A percentile compares a stretch with the other conserved stretches of the same genome.
These are phyloP conservation scores for Poeciliopsis occidentalis DNA, from an alignment of 2,113 vertebrate species.

Conservation along the genomic window DNA sequence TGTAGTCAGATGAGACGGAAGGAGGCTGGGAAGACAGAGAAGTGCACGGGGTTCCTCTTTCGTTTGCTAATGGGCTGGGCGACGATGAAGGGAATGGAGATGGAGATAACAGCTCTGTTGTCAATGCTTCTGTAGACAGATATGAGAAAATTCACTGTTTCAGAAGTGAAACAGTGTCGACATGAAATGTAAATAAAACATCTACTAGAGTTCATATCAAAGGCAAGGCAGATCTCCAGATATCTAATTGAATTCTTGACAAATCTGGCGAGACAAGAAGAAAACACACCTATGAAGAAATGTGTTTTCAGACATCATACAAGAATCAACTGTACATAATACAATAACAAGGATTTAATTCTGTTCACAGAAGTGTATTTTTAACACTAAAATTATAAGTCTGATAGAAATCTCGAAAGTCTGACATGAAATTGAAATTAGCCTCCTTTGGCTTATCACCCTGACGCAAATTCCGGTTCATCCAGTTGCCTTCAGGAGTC, in stretches of 20 bases:
- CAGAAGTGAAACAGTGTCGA: conserved; percentile 36
- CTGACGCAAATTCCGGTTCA: too few species aligned
- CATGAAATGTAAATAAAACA: conserved; percentile 28
- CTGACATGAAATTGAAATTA: too few species aligned
- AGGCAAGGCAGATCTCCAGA: conserved; percentile 29
- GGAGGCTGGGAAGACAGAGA: conserved; percentile 18
- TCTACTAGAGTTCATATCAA: conserved; percentile 43
- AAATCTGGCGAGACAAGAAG: conserved; percentile 10
- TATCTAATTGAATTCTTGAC: conserved; percentile 33
- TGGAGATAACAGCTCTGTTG: conserved; percentile 38
- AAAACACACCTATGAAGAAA: conserved; percentile 18
- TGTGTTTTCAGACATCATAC: neutral
- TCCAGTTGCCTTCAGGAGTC: too few species aligned
- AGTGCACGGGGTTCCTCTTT: conserved; percentile 37
- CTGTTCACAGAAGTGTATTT: too few species aligned
- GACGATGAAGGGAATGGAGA: conserved; percentile 43
- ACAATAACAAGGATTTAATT: too few species aligned
- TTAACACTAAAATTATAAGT: too few species aligned
- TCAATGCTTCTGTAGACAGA: conserved; percentile 44
- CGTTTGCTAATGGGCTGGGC: conserved; percentile 43
- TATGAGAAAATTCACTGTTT: conserved; percentile 32
- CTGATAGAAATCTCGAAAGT: too few species aligned
- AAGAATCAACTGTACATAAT: too few species aligned
- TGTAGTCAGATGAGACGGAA: conserved; percentile 50
- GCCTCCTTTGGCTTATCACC: too few species aligned